Percentiles rank a stretch among this genome's conserved stretches.
Conservation (phyloP, 2,797 vertebrate genomes). For the Pseudochirops corinnae region DNA sequence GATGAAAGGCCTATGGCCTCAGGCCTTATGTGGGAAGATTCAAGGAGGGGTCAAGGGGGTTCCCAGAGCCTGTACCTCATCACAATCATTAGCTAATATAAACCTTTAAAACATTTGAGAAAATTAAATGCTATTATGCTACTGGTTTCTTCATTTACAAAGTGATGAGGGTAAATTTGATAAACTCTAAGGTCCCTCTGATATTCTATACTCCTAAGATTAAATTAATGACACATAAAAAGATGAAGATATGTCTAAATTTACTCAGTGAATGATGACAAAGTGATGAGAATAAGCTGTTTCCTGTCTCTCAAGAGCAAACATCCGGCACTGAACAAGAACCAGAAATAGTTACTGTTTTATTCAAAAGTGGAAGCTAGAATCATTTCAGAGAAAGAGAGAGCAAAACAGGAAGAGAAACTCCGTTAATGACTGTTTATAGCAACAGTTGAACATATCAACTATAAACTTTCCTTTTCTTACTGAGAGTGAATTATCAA, state of each 20-base stretch:
- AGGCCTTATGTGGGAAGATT: too few relatives aligned
- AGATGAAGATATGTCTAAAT: neutral
- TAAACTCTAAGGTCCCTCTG: neutral
- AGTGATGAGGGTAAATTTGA: conserved; percentile 9
- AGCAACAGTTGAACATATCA: neutral
- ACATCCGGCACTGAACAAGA: conserved; percentile 60
- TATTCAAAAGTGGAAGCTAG: conserved; percentile 79
- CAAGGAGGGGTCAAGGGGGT: too few relatives aligned
- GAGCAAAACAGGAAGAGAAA: conserved; percentile 69
- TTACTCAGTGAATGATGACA: conserved; percentile 67
- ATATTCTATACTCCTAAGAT: neutral
- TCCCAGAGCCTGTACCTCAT: too few relatives aligned
- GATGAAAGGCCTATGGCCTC: too few relatives aligned
- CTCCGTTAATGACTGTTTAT: conserved; percentile 31
- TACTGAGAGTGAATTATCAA: conserved; percentile 44
- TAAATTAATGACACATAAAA: neutral
- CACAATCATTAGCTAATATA: neutral
- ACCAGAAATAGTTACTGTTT: conserved; percentile 73
- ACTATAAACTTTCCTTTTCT: neutral
- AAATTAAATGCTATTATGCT: neutral
- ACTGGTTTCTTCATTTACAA: conserved; percentile 28
- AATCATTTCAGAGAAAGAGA: conserved; percentile 77
- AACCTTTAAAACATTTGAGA: neutral
- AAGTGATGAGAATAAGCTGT: conserved; percentile 58
- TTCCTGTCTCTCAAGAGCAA: conserved; percentile 76